A percentile compares a stretch with the other conserved stretches of the same genome.
These are phyloP conservation scores for Brachionus angularis DNA, from an alignment of 1,140 invertebrate genomes.

Conservation along the genomic window DNA sequence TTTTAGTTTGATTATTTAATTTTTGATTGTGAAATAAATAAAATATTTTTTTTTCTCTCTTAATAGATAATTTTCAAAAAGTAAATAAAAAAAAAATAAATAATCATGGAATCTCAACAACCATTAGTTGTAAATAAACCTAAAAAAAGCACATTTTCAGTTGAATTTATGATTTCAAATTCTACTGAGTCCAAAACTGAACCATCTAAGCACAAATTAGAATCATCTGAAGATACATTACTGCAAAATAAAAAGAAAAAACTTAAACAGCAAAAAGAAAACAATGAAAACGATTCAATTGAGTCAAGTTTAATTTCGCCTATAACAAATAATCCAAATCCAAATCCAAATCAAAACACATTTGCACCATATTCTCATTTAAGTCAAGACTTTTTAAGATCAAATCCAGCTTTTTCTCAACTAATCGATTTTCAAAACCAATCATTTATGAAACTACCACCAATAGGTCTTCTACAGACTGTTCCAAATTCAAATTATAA, in stretches of 20 bases:
- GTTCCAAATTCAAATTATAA: not conserved
- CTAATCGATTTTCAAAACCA: conserved; percentile 9
- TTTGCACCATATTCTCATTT: not conserved
- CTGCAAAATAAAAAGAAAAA: not conserved
- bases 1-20: no score
- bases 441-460: not conserved
- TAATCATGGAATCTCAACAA: not conserved
- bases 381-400: not conserved
- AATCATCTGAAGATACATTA: not conserved
- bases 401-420: not conserved
- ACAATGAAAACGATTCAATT: not conserved
- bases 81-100: not conserved
- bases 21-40: no score
- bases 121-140: no score
- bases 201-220: not conserved
- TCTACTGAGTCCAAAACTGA: no score
- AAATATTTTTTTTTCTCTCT: no score
- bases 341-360: no score
- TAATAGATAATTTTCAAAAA: no score
- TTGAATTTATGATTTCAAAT: conserved; percentile 18
- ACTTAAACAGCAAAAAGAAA: conserved; percentile 11
- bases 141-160: conserved; percentile 11
- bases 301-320: not conserved
- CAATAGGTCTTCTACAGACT: not conserved
- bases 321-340: no score